These are phyloP conservation scores for Prunella himalayana DNA, from an alignment of 2,113 vertebrate genomes.

Conservation along the genomic window DNA sequence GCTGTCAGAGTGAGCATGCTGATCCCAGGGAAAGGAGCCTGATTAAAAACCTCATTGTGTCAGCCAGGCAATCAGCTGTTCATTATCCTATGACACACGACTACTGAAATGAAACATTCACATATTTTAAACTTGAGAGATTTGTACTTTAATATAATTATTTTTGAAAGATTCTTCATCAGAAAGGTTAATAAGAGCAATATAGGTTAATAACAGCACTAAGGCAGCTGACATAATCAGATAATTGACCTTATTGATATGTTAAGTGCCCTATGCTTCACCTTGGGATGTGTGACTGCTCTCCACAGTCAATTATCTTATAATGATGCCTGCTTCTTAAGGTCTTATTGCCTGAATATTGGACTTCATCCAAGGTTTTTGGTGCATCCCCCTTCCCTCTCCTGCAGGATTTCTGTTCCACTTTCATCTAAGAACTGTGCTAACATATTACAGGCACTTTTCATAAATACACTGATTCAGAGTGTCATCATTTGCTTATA, in stretches of 20 bases:
- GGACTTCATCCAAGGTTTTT: background rate
- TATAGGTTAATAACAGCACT: conserved; percentile 69
- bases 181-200: conserved; percentile 77
- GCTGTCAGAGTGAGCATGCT: conserved; percentile 13
- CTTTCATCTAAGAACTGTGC: background rate
- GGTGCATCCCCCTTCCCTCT: background rate
- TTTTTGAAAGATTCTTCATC: conserved; percentile 78
- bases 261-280: conserved; percentile 66
- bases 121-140: conserved; percentile 66
- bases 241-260: conserved; percentile 77
- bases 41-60: conserved; percentile 62
- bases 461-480: background rate
- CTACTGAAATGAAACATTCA: conserved; percentile 65
- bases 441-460: background rate
- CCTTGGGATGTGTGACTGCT: conserved; percentile 57
- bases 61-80: conserved; percentile 59
- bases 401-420: background rate
- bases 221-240: conserved; percentile 61
- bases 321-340: conserved; percentile 35
- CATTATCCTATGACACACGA: conserved; percentile 64
- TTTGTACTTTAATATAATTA: conserved; percentile 76
- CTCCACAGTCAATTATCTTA: conserved; percentile 65
- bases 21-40: conserved; percentile 26
- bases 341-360: background rate
- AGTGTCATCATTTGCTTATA: background rate